Evolutionary conservation across 1,140 invertebrate species (phyloP).

Genomic region (Bombus superbus): DNA sequence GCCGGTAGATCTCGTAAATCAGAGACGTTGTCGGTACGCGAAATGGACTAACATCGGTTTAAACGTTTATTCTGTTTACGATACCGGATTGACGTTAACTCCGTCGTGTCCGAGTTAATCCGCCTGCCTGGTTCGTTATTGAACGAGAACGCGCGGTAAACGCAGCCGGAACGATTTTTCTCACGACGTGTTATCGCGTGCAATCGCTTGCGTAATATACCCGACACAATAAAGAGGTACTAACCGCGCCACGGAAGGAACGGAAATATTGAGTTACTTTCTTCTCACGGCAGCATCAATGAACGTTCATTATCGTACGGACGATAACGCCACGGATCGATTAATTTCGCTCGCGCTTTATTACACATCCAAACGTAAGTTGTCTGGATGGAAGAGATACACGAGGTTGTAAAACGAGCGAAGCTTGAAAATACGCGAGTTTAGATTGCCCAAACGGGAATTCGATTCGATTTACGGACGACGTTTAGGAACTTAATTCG

Average conservation of each 20-base stretch:
- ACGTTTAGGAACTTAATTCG: too few relatives aligned
- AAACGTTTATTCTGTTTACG: conserved; percentile 27
- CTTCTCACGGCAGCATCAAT: conserved; percentile 27
- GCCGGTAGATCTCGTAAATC: too few relatives aligned
- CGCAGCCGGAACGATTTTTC: conserved; percentile 42
- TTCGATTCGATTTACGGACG: too few relatives aligned
- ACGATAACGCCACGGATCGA: neutral
- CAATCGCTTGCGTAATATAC: conserved; percentile 50
- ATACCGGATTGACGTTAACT: conserved; percentile 16
- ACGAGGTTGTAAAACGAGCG: neutral
- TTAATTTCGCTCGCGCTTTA: neutral
- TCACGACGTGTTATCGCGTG: conserved; percentile 50
- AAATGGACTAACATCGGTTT: conserved; percentile 27
- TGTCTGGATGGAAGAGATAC: neutral
- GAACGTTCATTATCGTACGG: neutral
- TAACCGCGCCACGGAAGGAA: neutral
- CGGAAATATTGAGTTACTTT: conserved; percentile 29
- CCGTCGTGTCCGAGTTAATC: conserved; percentile 40
- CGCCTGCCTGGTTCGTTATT: conserved; percentile 6
- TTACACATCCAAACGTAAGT: neutral
- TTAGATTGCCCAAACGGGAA: neutral
- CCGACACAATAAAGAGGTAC: conserved; percentile 25
- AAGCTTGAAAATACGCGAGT: neutral
- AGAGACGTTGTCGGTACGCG: too few relatives aligned
- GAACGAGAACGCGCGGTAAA: conserved; percentile 36